These are phyloP conservation scores for Philypnodon macrostomus DNA, from an alignment of 2,797 vertebrate genomes.

Conservation along the genomic window DNA sequence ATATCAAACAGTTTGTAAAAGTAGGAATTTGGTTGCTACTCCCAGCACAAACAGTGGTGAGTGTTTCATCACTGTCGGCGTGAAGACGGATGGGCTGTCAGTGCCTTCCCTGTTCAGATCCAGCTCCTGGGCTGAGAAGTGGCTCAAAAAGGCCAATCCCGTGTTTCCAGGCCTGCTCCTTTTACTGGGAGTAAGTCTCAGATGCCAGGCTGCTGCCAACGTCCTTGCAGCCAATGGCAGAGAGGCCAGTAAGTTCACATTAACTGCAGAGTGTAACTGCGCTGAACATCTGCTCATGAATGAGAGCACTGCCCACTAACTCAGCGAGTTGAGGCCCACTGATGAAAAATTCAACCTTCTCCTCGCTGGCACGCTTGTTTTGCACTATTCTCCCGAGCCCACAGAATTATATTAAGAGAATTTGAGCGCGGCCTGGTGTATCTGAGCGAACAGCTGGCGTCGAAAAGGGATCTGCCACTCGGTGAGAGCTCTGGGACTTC, in stretches of 20 bases:
- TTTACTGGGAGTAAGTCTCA: slow-evolving; percentile 87
- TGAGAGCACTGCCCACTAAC: slow-evolving; percentile 93
- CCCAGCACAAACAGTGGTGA: slow-evolving; percentile 66
- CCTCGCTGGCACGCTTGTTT: slow-evolving; percentile 96
- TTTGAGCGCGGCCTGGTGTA: slow-evolving; percentile 90
- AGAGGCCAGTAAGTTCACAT: slow-evolving; percentile 95
- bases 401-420: slow-evolving; percentile 99
- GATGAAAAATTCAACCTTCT: slow-evolving; percentile 99
- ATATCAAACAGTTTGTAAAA: slow-evolving; percentile 59
- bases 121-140: slow-evolving; percentile 80
- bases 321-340: slow-evolving; percentile 85
- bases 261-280: slow-evolving; percentile 91
- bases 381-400: slow-evolving; percentile 96
- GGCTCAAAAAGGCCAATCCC: slow-evolving; percentile 77
- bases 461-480: slow-evolving; percentile 92
- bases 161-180: slow-evolving; percentile 68
- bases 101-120: slow-evolving; percentile 67
- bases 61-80: slow-evolving; percentile 78
- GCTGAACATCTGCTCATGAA: slow-evolving; percentile 99
- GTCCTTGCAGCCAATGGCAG: slow-evolving; percentile 90
- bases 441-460: slow-evolving; percentile 98
- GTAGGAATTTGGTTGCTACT: slow-evolving; percentile 69
- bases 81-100: slow-evolving; percentile 84
- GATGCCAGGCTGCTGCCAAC: slow-evolving; percentile 88
- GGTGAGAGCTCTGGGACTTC: slow-evolving; percentile 87